Conservation (phyloP, 2,797 vertebrate genomes). For the Schizothorax lantsangensis region DNA sequence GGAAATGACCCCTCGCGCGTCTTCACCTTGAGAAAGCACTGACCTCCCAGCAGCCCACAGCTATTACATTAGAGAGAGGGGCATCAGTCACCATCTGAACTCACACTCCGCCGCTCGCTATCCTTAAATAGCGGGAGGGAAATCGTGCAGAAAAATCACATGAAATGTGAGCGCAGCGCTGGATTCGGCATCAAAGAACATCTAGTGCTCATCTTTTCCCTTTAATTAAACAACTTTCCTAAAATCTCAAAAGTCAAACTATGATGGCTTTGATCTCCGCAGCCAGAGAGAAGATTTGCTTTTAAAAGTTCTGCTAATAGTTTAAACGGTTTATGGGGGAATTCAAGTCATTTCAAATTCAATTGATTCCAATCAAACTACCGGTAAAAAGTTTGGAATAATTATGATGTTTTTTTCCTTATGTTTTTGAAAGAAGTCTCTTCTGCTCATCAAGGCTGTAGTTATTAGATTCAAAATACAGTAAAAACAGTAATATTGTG, state of each 20-base stretch:
- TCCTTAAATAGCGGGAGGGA: constrained; percentile 70
- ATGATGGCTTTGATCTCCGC: constrained; percentile 78
- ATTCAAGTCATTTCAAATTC: constrained; percentile 17
- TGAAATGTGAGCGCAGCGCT: constrained; percentile 58
- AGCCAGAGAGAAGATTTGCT: constrained; percentile 66
- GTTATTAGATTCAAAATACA: not conserved
- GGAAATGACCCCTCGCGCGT: constrained; percentile 58
- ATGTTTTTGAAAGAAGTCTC: not conserved
- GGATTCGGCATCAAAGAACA: constrained; percentile 77
- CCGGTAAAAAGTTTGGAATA: not conserved
- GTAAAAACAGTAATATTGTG: not conserved
- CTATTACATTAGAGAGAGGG: constrained; percentile 57
- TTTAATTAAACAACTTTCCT: constrained; percentile 81
- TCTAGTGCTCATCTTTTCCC: constrained; percentile 57
- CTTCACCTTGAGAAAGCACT: constrained; percentile 82
- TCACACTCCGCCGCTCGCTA: constrained; percentile 12
- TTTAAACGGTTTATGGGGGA: not conserved
- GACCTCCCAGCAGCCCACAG: constrained; percentile 72
- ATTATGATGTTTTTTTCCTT: not conserved
- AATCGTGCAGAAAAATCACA: constrained; percentile 70
- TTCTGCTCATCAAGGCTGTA: not conserved
- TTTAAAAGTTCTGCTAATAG: constrained; percentile 69
- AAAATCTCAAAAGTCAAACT: constrained; percentile 67
- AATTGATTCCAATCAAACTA: not conserved
- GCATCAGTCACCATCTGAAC: constrained; percentile 56